A percentile compares a stretch with the other conserved stretches of the same genome.
Conservation (phyloP, 2,888 invertebrate species). For the Furcula furcula region DNA sequence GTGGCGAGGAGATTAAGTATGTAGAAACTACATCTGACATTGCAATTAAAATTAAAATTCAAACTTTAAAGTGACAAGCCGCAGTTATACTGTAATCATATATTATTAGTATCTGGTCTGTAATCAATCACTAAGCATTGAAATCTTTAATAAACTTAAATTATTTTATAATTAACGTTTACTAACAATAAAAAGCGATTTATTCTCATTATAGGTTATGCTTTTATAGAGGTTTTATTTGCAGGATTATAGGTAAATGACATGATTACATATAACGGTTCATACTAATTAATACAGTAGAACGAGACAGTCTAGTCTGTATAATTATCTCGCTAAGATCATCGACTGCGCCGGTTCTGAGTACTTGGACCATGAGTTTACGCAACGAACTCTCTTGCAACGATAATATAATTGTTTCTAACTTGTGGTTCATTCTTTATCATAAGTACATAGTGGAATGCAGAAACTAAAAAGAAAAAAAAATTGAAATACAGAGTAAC, state of each 20-base stretch:
- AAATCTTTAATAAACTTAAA: neutral
- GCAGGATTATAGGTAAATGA: conserved; percentile 8
- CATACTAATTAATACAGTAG: conserved; percentile 17
- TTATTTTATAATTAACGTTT: neutral
- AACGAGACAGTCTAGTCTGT: conserved; percentile 15
- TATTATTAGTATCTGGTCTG: neutral
- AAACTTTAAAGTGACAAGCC: conserved; percentile 27
- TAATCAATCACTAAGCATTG: neutral
- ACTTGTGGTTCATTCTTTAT: too few relatives aligned
- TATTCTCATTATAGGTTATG: too few relatives aligned
- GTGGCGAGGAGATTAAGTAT: conserved; percentile 57
- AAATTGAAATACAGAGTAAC: too few relatives aligned
- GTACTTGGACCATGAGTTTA: neutral
- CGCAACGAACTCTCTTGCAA: too few relatives aligned
- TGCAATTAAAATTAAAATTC: conserved; percentile 34
- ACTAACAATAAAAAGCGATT: neutral
- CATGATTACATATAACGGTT: conserved; percentile 17
- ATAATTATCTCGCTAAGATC: conserved; percentile 34
- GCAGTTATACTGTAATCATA: conserved; percentile 10
- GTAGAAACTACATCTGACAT: conserved; percentile 52
- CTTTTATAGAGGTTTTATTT: too few relatives aligned
- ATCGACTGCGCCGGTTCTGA: conserved; percentile 24
- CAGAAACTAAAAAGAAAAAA: too few relatives aligned
- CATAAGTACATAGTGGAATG: too few relatives aligned
- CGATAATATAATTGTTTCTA: too few relatives aligned